A percentile compares a stretch with the other conserved stretches of the same genome.
Conservation (phyloP, 2,797 vertebrate genomes). For the Spea hammondii region DNA sequence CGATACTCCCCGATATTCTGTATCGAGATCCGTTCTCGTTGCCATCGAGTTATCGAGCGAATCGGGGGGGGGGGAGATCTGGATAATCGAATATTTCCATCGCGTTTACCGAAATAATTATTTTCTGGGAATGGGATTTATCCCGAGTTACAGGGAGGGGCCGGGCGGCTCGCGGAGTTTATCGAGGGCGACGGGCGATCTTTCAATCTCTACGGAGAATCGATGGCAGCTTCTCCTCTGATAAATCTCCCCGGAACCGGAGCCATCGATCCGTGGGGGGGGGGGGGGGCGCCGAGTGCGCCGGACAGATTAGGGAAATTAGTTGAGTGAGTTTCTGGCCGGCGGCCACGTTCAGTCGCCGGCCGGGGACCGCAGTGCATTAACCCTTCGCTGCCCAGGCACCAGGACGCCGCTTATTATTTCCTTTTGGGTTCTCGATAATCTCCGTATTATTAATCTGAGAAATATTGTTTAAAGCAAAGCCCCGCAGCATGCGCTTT, state of each 20-base stretch:
- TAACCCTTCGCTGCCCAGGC: conserved; percentile 10
- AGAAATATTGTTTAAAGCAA: no score
- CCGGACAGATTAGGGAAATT: conserved; percentile 12
- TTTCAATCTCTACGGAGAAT: conserved; percentile 19
- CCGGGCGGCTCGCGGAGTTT: neutral
- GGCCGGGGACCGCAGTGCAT: neutral
- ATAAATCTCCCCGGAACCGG: conserved; percentile 22
- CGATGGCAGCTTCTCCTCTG: conserved; percentile 7
- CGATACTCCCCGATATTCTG: no score
- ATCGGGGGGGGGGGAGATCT: no score
- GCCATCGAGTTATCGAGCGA: neutral
- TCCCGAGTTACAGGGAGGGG: neutral
- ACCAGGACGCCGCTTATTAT: neutral
- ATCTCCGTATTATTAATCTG: no score
- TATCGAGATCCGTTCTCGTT: no score
- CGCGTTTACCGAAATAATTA: no score
- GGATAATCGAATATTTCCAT: no score
- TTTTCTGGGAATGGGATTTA: no score
- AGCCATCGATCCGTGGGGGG: conserved; percentile 7
- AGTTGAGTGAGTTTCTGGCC: conserved; percentile 41
- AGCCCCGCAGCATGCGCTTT: no score
- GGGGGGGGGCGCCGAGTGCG: neutral
- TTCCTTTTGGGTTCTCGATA: no score
- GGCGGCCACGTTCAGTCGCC: conserved; percentile 6
- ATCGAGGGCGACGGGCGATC: neutral